phyloP scores from a whole-genome alignment of 1,140 invertebrate species.

The Whitmania pigra region DNA sequence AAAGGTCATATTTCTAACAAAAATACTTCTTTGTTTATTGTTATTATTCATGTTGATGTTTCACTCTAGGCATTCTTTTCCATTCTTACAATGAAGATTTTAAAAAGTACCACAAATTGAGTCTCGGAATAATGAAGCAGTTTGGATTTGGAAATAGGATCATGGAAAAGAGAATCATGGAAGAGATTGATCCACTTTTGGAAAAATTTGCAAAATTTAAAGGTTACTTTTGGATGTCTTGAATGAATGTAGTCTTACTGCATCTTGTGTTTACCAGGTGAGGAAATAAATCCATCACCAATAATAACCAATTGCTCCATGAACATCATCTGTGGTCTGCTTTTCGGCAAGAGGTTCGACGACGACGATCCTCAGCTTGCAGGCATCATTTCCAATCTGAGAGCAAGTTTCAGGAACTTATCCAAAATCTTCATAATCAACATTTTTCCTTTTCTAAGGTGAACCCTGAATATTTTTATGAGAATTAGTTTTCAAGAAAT shows the following conservation, averaged over 20 bases:
- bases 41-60: too few species aligned
- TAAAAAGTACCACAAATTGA: constrained; percentile 18
- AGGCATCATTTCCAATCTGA: not conserved
- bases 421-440: constrained; percentile 7
- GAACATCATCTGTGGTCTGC: constrained; percentile 11
- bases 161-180: constrained; percentile 14
- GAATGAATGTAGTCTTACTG: not conserved
- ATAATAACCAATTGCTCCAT: not conserved
- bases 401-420: not conserved
- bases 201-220: not conserved
- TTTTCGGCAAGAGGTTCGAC: not conserved
- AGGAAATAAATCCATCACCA: not conserved
- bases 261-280: not conserved
- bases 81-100: not conserved
- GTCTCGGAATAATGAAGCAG: constrained; percentile 11
- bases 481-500: too few species aligned
- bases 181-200: not conserved
- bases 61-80: constrained; percentile 1
- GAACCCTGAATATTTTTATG: too few species aligned
- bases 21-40: not conserved
- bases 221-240: not conserved
- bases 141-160: constrained; percentile 11
- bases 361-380: constrained; percentile 3
- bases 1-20: constrained; percentile 4
- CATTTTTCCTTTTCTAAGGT: constrained; percentile 1